A percentile compares a stretch with the other conserved stretches of the same genome.
Conservation (phyloP, 2,113 vertebrate species). For the Sylvietta virens region DNA sequence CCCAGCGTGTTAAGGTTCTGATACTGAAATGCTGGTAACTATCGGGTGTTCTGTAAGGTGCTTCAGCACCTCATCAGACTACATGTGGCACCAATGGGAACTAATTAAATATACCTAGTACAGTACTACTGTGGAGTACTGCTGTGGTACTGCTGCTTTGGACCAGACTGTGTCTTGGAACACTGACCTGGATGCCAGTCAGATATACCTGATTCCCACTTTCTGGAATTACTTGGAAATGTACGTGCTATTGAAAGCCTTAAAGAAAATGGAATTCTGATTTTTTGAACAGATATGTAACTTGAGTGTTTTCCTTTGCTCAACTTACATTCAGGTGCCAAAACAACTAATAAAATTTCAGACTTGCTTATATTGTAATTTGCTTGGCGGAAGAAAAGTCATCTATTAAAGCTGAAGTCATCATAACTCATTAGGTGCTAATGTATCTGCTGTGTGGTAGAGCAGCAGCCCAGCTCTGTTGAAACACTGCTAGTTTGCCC, state of each 20-base stretch:
- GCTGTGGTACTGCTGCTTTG: background rate
- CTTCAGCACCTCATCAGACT: background rate
- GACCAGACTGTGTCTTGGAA: background rate
- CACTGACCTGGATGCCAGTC: background rate
- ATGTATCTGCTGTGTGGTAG: background rate
- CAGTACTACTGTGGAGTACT: background rate
- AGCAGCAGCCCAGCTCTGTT: background rate
- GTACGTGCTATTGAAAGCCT: background rate
- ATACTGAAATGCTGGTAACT: background rate
- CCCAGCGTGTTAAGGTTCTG: background rate
- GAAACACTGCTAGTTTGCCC: background rate
- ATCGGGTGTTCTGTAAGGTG: background rate
- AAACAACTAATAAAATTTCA: background rate
- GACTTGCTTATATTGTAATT: background rate
- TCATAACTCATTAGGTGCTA: slow-evolving; percentile 14
- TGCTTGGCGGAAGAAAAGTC: background rate
- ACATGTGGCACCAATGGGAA: background rate
- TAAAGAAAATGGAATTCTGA: background rate
- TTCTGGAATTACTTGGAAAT: background rate
- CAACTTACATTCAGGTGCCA: background rate
- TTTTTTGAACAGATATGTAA: background rate
- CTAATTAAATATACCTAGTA: background rate
- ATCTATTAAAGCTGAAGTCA: slow-evolving; percentile 5
- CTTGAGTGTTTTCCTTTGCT: background rate
- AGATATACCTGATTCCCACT: background rate